phyloP scores from a whole-genome alignment of 1,140 invertebrate species.

The Drosophila kurseongensis region DNA sequence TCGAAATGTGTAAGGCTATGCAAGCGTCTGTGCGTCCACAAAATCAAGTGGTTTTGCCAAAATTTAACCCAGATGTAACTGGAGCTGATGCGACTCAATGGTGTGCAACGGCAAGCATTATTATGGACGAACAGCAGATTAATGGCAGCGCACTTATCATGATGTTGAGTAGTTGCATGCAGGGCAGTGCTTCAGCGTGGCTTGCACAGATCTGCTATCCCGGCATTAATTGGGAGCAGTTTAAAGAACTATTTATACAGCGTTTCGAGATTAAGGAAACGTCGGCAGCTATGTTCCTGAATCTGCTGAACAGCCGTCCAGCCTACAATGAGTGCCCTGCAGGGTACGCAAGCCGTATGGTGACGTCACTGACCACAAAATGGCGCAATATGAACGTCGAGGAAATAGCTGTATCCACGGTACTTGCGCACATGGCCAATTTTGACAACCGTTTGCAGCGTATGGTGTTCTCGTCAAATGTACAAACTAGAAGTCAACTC shows the following conservation, averaged over 20 bases:
- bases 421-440: no score
- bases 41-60: no score
- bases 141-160: conserved; percentile 6
- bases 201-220: no score
- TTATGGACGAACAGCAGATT: conserved; percentile 5
- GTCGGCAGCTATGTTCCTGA: conserved; percentile 4
- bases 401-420: conserved; percentile 10
- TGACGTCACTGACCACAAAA: background rate
- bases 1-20: conserved; percentile 19
- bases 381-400: conserved; percentile 11
- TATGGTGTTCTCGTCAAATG: no score
- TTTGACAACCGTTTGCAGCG: no score
- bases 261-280: no score
- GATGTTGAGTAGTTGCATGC: conserved; percentile 12
- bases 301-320: conserved; percentile 19
- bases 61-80: no score
- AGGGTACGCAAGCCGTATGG: conserved; percentile 11
- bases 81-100: no score
- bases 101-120: no score
- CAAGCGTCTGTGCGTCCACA: conserved; percentile 2
- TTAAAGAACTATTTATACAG: background rate
- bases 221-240: background rate
- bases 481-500: no score
- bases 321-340: conserved; percentile 10
- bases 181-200: no score